Base-by-base conservation (phyloP, 2,888 invertebrate species). In the Eurytoma californica region DNA sequence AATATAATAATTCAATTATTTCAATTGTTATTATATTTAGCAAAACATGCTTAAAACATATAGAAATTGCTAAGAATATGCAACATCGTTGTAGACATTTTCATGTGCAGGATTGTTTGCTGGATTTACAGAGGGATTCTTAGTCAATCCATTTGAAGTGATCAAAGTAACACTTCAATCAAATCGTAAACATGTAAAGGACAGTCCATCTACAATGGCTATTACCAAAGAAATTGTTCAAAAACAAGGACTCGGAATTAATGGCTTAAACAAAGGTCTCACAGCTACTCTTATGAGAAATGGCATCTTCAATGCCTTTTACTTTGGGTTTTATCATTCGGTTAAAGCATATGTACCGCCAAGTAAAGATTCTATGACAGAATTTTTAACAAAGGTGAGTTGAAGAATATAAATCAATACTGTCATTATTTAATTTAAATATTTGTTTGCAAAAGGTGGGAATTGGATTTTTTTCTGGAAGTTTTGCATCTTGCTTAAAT, bases 251-350 rank as follows among this genome's bases (percentile, higher is more conserved):
- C 91, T 97, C 24, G 97, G 97, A 0, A 92, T 93, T 0, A 92
- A 92, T 82, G 98, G 97, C 0, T 91, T 98, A 0, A 96, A 96
- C 87, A 97, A 96, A 90, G 98, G 98, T 1, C 90, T 98, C 0
- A 95, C 96, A 0, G 96, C 98, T 0, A 98, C 98, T 0, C 93
- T 98, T 86, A 94, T 95, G 9, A 93, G 98, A 84, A 97, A 98
- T 91, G 97, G 97, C 0, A 92, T 96, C 5, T 98, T 97, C 89
- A 98, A 98, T 89, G 96, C 95, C 94, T 93, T 97, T 68, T 98
- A 98, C 90, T 98, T 98, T 88, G 97, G 98, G 53, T 96, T 98
- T 89, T 98, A 98, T 90, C 97, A 98, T 91, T 96, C 96, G 83
- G 94, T 97, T 0, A 97, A 96, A 91, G 95, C 94, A 68, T 91